phyloP scores from a whole-genome alignment of 2,888 invertebrate genomes.

The Mesorhabditis spiculigera region DNA sequence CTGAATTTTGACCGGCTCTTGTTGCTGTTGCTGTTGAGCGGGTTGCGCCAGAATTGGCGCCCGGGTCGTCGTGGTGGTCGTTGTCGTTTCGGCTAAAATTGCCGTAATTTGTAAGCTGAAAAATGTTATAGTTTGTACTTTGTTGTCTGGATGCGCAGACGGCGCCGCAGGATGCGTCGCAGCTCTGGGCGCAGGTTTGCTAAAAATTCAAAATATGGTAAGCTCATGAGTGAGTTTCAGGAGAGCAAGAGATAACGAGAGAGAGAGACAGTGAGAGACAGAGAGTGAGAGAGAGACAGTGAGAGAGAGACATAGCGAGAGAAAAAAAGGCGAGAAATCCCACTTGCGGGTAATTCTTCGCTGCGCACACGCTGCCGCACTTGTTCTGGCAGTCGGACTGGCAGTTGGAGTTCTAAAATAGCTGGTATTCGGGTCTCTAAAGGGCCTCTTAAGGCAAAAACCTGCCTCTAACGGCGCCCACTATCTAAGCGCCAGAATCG shows the following conservation, averaged over 20 bases:
- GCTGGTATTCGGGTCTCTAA: no score
- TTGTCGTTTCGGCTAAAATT: neutral
- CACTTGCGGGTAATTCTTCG: neutral
- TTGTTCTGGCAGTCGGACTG: neutral
- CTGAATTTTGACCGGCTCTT: slow-evolving; percentile 3
- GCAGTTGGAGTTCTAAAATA: neutral
- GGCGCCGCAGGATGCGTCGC: neutral
- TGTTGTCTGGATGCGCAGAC: slow-evolving; percentile 2
- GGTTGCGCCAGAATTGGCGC: neutral
- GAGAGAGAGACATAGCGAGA: neutral
- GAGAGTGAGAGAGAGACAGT: no score
- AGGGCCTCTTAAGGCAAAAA: no score
- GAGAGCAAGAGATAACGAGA: no score
- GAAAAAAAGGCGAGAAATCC: neutral
- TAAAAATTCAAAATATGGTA: neutral
- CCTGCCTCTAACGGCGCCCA: no score
- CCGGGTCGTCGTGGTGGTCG: neutral
- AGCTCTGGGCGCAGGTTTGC: neutral
- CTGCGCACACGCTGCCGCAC: neutral
- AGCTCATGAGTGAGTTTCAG: no score
- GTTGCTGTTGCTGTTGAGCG: neutral
- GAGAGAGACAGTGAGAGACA: no score
- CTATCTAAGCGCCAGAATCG: no score
- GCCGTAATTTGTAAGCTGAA: neutral
- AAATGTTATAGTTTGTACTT: neutral